Base-by-base conservation (phyloP, 1,140 invertebrate genomes). In the Bombus haemorrhoidalis region DNA sequence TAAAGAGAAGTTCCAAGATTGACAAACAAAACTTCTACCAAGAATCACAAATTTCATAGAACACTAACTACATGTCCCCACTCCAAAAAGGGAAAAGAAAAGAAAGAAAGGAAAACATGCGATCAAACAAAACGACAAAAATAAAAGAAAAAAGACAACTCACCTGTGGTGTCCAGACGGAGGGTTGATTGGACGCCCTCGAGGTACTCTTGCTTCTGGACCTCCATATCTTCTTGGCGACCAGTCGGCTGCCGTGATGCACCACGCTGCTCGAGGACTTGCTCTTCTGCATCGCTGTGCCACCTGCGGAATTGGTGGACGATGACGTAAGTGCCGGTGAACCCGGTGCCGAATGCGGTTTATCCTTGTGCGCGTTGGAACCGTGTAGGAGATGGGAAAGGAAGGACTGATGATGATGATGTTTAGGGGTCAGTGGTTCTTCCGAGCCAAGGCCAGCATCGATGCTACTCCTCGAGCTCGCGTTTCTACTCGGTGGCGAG, bases 201-300 rank as follows among this genome's bases (percentile, higher is more conserved):
- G 97, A 97, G 86, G 98, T 97, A 92, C 97, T 97, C 93, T 98
- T 98, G 85, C 97, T 98, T 82, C 98, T 95, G 47, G 97, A 97
- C 87, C 97, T 96, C 96, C 97, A 98, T 91, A 98, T 97, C 94
- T 97, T 97, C 95, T 97, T 97, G 88, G 97, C 96, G 86, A 98
- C 97, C 92, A 97, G 96, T 93, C 96, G 94, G 89, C 96, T 96
- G 32, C 96, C 96, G 91, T 96, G 96, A 91, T 98, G 97, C 92
- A 98, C 97, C 92, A 98, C 97, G 94, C 97, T 98, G 90, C 97
- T 97, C 83, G 97, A 97, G 15, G 97, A 98, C 92, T 98, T 98
- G 88, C 97, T 98, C 94, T 98, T 98, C 96, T 98, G 97, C 97
- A 98, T 98, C 91, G 96, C 96, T 95, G 95, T 95, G 91, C 95